A percentile compares a stretch with the other conserved stretches of the same genome.
Conservation (phyloP, 2,113 vertebrate genomes). For the Zosterops japonicus region DNA sequence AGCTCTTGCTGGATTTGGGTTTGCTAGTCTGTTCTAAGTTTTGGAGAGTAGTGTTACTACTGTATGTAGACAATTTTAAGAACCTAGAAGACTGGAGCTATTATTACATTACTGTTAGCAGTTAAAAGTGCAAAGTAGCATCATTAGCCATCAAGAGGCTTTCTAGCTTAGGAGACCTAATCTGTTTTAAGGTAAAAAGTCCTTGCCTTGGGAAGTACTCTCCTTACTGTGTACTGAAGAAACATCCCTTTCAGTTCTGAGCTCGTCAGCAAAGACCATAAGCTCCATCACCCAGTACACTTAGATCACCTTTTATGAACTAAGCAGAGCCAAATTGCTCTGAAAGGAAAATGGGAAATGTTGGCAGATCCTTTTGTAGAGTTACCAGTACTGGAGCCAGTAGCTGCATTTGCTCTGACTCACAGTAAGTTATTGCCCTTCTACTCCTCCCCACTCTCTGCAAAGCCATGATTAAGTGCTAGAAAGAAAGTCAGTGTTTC, state of each 20-base stretch:
- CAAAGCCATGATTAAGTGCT: not conserved
- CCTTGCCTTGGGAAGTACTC: not conserved
- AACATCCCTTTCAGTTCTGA: not conserved
- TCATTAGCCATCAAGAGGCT: not conserved
- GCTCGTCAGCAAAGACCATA: not conserved
- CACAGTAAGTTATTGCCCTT: not conserved
- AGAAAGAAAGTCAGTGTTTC: not conserved
- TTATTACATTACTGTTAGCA: not conserved
- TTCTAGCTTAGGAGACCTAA: not conserved
- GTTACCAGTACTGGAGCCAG: not conserved
- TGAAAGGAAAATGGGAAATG: not conserved
- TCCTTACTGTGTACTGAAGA: not conserved
- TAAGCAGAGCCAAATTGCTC: not conserved
- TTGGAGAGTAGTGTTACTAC: not conserved
- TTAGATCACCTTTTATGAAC: not conserved
- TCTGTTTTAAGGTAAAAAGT: not conserved
- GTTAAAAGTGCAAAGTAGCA: not conserved
- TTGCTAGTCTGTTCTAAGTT: not conserved
- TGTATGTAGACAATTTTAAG: not conserved
- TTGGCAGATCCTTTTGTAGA: not conserved
- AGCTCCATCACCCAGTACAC: not conserved
- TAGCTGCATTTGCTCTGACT: not conserved
- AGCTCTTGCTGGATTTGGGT: not conserved
- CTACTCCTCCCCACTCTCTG: not conserved
- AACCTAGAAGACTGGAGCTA: not conserved